Conservation (phyloP, 1,140 invertebrate species). For the Mya arenaria region DNA sequence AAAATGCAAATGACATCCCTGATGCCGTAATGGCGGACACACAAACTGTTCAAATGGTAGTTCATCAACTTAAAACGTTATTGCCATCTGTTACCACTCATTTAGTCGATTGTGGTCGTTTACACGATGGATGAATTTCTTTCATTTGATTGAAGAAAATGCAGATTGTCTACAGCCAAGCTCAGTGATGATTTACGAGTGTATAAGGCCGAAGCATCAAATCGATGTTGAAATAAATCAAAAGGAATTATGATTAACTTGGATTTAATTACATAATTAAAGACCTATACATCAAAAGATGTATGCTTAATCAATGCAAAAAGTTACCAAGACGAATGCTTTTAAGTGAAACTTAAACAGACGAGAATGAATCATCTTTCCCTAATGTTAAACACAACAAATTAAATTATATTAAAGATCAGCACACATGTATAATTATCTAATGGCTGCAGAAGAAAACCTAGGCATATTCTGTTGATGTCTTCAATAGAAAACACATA, state of each 20-base stretch:
- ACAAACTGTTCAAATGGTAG: slow-evolving; percentile 22
- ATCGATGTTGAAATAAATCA: background rate
- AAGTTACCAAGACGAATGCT: no score
- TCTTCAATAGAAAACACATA: no score
- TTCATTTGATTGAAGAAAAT: background rate
- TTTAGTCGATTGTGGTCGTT: slow-evolving; percentile 8
- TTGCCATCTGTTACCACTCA: background rate
- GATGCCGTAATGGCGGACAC: background rate
- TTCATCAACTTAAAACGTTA: background rate
- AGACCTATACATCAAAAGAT: no score
- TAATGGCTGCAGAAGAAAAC: background rate
- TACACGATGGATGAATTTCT: slow-evolving; percentile 13
- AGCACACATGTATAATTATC: background rate
- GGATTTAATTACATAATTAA: no score
- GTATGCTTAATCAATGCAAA: no score
- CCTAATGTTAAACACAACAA: background rate
- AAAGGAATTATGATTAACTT: no score
- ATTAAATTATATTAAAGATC: slow-evolving; percentile 14
- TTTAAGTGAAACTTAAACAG: no score
- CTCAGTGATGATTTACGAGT: background rate
- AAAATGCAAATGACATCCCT: slow-evolving; percentile 8
- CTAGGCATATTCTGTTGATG: no score
- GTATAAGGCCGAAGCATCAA: background rate
- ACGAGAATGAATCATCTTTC: background rate
- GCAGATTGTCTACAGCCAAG: background rate